phyloP scores from a whole-genome alignment of 2,888 invertebrate species.

The Saturnia pavonia region DNA sequence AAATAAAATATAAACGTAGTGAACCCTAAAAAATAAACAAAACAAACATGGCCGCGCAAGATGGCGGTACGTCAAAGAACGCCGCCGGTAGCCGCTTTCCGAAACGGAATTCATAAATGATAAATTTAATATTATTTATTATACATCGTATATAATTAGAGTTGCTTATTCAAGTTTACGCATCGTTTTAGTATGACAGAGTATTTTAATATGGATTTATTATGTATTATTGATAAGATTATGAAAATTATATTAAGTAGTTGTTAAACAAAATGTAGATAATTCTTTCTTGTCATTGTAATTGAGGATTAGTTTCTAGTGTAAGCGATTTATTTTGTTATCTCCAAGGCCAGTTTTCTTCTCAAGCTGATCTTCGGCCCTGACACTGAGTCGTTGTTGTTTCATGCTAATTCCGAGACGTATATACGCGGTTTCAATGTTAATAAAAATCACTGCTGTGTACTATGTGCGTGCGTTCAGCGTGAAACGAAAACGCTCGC shows the following conservation, averaged over 20 bases:
- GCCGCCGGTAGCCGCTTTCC: constrained; percentile 74
- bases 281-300: background rate
- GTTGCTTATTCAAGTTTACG: constrained; percentile 44
- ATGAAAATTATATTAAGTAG: background rate
- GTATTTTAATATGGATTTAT: constrained; percentile 22
- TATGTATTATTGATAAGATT: constrained; percentile 6
- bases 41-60: constrained; percentile 71
- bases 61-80: constrained; percentile 73
- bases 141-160: constrained; percentile 53
- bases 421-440: too few species aligned
- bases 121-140: constrained; percentile 80
- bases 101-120: constrained; percentile 77
- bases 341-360: background rate
- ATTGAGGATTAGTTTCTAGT: background rate
- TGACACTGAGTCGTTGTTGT: too few species aligned
- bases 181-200: constrained; percentile 50
- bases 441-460: too few species aligned
- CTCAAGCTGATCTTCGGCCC: too few species aligned
- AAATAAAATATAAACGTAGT: constrained; percentile 12
- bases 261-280: background rate
- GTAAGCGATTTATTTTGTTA: background rate
- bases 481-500: too few species aligned
- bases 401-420: too few species aligned
- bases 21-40: constrained; percentile 62
- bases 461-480: too few species aligned